phyloP scores from a whole-genome alignment of 2,113 vertebrate genomes.

The Cariama cristata region DNA sequence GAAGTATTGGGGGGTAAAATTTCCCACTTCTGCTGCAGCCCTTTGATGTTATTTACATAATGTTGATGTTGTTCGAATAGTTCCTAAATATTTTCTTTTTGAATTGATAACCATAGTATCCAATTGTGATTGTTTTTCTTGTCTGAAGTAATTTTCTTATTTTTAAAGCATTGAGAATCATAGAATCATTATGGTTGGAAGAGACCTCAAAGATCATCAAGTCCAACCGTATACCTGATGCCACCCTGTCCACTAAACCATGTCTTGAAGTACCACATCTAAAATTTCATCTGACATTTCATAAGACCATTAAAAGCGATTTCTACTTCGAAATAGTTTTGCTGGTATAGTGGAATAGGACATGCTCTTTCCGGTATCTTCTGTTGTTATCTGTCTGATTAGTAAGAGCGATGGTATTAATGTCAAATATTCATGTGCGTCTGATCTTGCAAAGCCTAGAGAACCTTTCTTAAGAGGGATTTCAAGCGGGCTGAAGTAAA shows the following conservation, averaged over 20 bases:
- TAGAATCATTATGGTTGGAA: no score
- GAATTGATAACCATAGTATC: not conserved
- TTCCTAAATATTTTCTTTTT: not conserved
- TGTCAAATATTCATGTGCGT: not conserved
- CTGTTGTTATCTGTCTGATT: not conserved
- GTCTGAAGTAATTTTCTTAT: not conserved
- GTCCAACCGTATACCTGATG: no score
- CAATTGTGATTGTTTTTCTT: not conserved
- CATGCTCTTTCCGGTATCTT: not conserved
- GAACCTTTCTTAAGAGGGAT: not conserved
- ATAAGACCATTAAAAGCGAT: not conserved
- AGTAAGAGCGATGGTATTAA: not conserved
- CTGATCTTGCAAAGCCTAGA: not conserved
- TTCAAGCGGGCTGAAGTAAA: not conserved
- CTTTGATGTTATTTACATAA: not conserved
- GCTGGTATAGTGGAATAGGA: not conserved
- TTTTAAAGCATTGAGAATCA: not conserved
- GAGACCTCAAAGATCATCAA: no score
- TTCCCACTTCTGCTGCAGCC: not conserved
- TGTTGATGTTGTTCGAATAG: not conserved
- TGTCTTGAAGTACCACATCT: no score
- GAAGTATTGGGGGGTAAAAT: not conserved
- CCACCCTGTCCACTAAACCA: no score
- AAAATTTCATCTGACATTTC: not conserved
- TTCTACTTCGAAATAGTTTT: not conserved